phyloP scores from a whole-genome alignment of 2,888 invertebrate species.

The Scrobipalpa costella region DNA sequence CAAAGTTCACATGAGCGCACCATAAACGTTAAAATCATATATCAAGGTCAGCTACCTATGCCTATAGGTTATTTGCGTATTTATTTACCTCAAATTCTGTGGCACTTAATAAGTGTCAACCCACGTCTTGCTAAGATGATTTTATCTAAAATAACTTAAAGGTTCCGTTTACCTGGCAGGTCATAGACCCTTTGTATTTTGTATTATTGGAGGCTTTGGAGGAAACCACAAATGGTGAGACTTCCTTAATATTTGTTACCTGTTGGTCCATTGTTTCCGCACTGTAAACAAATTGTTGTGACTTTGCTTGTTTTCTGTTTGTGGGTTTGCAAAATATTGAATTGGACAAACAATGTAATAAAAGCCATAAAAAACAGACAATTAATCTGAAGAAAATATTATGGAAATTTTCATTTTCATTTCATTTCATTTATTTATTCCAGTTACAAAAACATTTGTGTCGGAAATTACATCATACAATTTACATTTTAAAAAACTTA shows the following conservation, averaged over 20 bases:
- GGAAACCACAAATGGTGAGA: background rate
- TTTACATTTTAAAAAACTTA: too few relatives aligned
- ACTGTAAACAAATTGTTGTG: background rate
- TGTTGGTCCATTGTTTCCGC: background rate
- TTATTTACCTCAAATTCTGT: background rate
- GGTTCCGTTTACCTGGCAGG: background rate
- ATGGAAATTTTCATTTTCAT: too few relatives aligned
- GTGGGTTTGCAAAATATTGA: background rate
- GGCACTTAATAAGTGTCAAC: background rate
- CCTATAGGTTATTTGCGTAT: too few relatives aligned
- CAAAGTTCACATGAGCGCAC: too few relatives aligned
- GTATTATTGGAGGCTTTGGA: background rate
- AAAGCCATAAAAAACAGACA: too few relatives aligned
- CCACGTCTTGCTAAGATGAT: background rate
- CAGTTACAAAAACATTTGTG: too few relatives aligned
- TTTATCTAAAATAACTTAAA: background rate
- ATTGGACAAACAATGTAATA: too few relatives aligned
- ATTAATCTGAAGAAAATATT: too few relatives aligned
- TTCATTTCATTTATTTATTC: too few relatives aligned
- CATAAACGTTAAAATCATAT: too few relatives aligned
- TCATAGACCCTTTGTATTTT: background rate
- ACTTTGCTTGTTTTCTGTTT: background rate
- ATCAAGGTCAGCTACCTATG: too few relatives aligned
- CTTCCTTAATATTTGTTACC: background rate
- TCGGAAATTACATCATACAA: too few relatives aligned